phyloP scores from a whole-genome alignment of 2,797 vertebrate genomes.

The Poeciliopsis presidionis region DNA sequence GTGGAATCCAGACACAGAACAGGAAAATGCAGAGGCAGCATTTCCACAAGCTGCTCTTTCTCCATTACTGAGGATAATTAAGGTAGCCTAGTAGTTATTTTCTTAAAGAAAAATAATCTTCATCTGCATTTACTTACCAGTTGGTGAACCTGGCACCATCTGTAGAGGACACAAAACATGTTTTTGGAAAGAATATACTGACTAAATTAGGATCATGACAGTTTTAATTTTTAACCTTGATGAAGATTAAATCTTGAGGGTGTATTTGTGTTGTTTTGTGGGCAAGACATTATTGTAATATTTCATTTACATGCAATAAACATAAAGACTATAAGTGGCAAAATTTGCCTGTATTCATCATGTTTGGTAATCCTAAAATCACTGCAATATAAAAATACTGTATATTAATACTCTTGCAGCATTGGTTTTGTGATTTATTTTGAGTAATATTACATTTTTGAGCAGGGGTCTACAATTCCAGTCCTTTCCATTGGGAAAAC shows the following conservation, averaged over 20 bases:
- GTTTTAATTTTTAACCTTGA: background rate
- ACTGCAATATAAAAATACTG: background rate
- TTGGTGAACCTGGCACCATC: background rate
- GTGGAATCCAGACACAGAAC: constrained; percentile 2
- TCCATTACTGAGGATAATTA: constrained; percentile 19
- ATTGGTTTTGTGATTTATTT: too few relatives aligned
- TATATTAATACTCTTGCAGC: too few relatives aligned
- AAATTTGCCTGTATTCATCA: background rate
- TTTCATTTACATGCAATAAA: background rate
- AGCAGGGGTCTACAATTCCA: background rate
- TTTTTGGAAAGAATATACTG: background rate
- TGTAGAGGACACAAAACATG: background rate
- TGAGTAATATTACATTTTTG: background rate
- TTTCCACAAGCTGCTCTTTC: constrained; percentile 7
- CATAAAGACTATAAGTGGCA: background rate
- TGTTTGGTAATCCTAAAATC: background rate
- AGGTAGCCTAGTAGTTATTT: background rate
- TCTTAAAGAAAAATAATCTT: constrained; percentile 6
- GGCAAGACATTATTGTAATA: background rate
- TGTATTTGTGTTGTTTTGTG: background rate
- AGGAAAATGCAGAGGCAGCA: background rate
- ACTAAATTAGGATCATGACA: background rate
- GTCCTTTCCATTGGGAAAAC: background rate
- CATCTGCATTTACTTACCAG: constrained; percentile 5
- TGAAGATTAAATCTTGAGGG: background rate